Percentiles rank a stretch among this genome's conserved stretches.
Evolutionary conservation across 2,888 invertebrate species (phyloP).

Genomic region (Caenorhabditis zanzibari): DNA sequence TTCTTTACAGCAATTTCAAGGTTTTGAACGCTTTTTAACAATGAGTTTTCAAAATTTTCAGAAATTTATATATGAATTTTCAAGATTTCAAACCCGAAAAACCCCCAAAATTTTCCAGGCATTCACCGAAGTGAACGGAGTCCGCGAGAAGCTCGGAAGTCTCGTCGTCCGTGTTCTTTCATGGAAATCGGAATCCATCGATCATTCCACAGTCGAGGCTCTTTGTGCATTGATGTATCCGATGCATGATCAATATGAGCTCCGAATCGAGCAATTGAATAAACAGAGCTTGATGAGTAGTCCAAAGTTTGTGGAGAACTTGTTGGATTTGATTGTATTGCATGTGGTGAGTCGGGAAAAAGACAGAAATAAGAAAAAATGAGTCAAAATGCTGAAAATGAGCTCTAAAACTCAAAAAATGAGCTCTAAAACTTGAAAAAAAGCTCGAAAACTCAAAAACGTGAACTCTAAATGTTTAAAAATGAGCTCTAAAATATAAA

Average conservation of each 20-base stretch:
- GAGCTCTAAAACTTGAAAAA: background rate
- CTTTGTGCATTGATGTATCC: slow-evolving; percentile 98
- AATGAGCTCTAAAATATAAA: too few relatives aligned
- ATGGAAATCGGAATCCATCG: slow-evolving; percentile 92
- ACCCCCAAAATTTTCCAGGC: too few relatives aligned
- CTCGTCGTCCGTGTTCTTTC: slow-evolving; percentile 94
- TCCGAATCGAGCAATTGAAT: slow-evolving; percentile 97
- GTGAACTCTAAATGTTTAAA: too few relatives aligned
- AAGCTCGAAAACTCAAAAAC: background rate
- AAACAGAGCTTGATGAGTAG: slow-evolving; percentile 92
- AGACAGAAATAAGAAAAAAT: background rate
- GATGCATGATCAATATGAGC: slow-evolving; percentile 95
- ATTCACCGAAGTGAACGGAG: slow-evolving; percentile 85
- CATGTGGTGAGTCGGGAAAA: slow-evolving; percentile 89
- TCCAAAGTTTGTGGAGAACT: slow-evolving; percentile 92
- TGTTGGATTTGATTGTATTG: slow-evolving; percentile 95
- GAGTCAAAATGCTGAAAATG: too few relatives aligned
- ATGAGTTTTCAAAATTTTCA: too few relatives aligned
- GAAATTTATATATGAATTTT: too few relatives aligned
- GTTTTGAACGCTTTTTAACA: too few relatives aligned
- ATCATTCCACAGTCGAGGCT: slow-evolving; percentile 96
- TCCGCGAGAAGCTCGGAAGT: slow-evolving; percentile 95
- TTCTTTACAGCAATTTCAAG: too few relatives aligned
- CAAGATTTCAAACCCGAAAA: too few relatives aligned
- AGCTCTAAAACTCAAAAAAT: too few relatives aligned